Percentiles rank a stretch among this genome's conserved stretches.
Evolutionary conservation across 2,888 invertebrate genomes (phyloP).

Genomic region (Lissocephala sabroskyi): DNA sequence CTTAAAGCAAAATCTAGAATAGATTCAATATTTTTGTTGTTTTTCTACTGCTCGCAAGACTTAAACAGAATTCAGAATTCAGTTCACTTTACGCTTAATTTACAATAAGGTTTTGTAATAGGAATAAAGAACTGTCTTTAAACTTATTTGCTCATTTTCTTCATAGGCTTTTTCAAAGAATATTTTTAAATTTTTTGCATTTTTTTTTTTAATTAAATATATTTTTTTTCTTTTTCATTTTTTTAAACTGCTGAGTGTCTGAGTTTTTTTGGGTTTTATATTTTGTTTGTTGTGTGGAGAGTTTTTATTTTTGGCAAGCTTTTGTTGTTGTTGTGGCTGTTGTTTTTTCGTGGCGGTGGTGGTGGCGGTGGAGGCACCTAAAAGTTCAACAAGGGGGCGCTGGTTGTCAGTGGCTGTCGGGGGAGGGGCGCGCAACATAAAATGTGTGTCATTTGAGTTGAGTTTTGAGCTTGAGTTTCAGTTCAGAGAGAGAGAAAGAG

Average conservation of each 20-base stretch:
- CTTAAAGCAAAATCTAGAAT: constrained; percentile 7
- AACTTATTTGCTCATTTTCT: too few relatives aligned
- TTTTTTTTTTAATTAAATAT: constrained; percentile 14
- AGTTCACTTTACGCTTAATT: constrained; percentile 51
- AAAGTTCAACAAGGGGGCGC: constrained; percentile 36
- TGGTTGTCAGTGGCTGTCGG: constrained; percentile 8
- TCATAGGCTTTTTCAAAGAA: too few relatives aligned
- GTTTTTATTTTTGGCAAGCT: neutral
- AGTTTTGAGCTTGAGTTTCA: neutral
- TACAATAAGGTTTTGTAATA: constrained; percentile 68
- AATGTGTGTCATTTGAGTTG: constrained; percentile 32
- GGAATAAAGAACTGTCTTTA: too few relatives aligned
- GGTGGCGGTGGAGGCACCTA: neutral
- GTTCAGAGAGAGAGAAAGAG: too few relatives aligned
- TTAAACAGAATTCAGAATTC: constrained; percentile 24
- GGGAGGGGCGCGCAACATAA: constrained; percentile 18
- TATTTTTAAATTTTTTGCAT: constrained; percentile 21
- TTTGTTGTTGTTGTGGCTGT: constrained; percentile 3
- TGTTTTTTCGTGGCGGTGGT: constrained; percentile 2
- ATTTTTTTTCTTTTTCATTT: constrained; percentile 16
- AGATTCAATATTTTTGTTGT: constrained; percentile 45
- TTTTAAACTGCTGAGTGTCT: too few relatives aligned
- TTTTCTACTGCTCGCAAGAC: constrained; percentile 43
- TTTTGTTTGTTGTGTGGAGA: neutral
- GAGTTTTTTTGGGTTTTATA: too few relatives aligned